phyloP scores from a whole-genome alignment of 1,140 invertebrate species.

The Epicauta chinensis region DNA sequence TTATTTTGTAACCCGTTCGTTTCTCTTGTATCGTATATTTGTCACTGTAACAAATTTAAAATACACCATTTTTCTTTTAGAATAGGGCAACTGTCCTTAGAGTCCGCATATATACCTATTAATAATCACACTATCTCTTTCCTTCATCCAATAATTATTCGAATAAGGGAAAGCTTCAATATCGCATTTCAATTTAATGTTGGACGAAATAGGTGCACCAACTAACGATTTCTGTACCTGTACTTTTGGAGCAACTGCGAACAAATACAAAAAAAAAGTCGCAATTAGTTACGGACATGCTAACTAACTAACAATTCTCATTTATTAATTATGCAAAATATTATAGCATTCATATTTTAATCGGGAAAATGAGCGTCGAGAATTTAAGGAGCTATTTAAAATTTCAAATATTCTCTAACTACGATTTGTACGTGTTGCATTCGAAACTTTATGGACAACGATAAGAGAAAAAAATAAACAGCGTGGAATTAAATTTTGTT shows the following conservation, averaged over 20 bases:
- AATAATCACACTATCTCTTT: constrained; percentile 48
- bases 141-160: constrained; percentile 50
- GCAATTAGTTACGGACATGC: neutral
- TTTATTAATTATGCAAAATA: no score
- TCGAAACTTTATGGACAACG: no score
- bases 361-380: no score
- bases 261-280: constrained; percentile 7
- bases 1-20: constrained; percentile 51
- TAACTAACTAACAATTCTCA: no score
- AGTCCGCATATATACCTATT: no score
- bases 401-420: no score
- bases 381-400: no score
- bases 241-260: constrained; percentile 47
- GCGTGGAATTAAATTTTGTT: no score
- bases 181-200: constrained; percentile 47
- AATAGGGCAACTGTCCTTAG: no score
- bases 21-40: constrained; percentile 54
- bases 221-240: constrained; percentile 47
- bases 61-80: constrained; percentile 3
- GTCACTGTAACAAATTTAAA: constrained; percentile 41
- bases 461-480: no score
- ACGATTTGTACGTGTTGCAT: no score
- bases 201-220: constrained; percentile 45
- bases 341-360: no score
- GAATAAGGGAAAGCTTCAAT: constrained; percentile 48